Evolutionary conservation across 2,113 vertebrate species (phyloP).

Genomic region (Pao palembangensis): DNA sequence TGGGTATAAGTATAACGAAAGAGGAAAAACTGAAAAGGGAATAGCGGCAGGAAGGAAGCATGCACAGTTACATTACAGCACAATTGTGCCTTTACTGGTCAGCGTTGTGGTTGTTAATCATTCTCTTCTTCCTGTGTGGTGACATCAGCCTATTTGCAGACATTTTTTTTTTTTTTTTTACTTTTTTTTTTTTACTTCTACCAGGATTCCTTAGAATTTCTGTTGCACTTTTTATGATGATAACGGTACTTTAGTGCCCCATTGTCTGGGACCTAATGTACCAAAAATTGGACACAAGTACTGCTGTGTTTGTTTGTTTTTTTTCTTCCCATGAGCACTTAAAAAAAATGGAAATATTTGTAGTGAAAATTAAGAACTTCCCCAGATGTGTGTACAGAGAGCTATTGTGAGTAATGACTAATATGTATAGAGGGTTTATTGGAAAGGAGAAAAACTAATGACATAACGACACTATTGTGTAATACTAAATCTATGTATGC

Average conservation of each 20-base stretch:
- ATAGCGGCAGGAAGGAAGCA: not conserved
- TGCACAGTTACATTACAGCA: slow-evolving; percentile 1
- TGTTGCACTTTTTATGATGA: slow-evolving; percentile 31
- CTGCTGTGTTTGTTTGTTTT: not conserved
- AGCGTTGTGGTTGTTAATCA: slow-evolving; percentile 14
- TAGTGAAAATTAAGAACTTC: slow-evolving; percentile 2
- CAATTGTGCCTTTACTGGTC: slow-evolving; percentile 40
- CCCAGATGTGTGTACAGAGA: slow-evolving; percentile 17
- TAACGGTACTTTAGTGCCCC: slow-evolving; percentile 17
- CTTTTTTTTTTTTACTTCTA: slow-evolving; percentile 25
- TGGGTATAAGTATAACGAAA: slow-evolving; percentile 7
- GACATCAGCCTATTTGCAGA: slow-evolving; percentile 53
- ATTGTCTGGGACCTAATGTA: slow-evolving; percentile 15
- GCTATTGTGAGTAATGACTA: slow-evolving; percentile 11
- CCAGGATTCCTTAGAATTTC: slow-evolving; percentile 7
- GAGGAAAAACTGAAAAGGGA: slow-evolving; percentile 15
- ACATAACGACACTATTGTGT: slow-evolving; percentile 35
- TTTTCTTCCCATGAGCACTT: slow-evolving; percentile 49
- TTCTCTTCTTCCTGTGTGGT: slow-evolving; percentile 22
- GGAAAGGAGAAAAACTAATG: slow-evolving; percentile 10
- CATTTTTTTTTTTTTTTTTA: no score
- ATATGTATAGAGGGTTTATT: slow-evolving; percentile 51
- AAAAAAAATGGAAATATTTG: slow-evolving; percentile 27
- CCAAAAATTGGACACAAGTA: slow-evolving; percentile 15
- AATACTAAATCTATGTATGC: slow-evolving; percentile 48